Evolutionary conservation across 1,140 invertebrate species (phyloP).

Genomic region (Danaus plexippus): DNA sequence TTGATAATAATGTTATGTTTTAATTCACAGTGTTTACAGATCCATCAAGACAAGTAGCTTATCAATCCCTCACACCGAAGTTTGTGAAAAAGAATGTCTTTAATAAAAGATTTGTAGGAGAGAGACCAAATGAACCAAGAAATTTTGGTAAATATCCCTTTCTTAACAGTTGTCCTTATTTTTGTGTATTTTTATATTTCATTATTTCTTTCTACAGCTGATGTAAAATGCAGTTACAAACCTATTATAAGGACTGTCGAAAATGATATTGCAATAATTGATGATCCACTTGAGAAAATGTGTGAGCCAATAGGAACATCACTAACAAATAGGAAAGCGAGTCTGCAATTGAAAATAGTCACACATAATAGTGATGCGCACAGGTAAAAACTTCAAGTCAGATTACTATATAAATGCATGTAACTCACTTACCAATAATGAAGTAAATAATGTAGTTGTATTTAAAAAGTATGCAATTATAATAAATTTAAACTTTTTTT

Average conservation of each 20-base stretch:
- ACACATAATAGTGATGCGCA: conserved; percentile 54
- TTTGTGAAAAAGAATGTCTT: conserved; percentile 24
- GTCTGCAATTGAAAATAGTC: conserved; percentile 62
- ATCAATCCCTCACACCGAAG: conserved; percentile 32
- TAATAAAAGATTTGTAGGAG: conserved; percentile 34
- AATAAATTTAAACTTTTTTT: too few relatives aligned
- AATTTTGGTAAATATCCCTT: conserved; percentile 22
- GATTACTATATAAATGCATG: too few relatives aligned
- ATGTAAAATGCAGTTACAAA: conserved; percentile 31
- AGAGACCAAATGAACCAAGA: conserved; percentile 34
- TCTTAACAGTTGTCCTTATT: neutral
- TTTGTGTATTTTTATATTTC: neutral
- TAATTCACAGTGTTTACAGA: conserved; percentile 50
- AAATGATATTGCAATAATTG: conserved; percentile 62
- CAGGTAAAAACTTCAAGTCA: conserved; percentile 15
- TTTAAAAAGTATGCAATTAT: too few relatives aligned
- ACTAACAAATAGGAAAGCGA: conserved; percentile 46
- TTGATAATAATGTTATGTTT: conserved; percentile 10
- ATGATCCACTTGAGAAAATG: conserved; percentile 52
- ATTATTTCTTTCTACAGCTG: too few relatives aligned
- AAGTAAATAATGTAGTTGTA: too few relatives aligned
- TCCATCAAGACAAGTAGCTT: conserved; percentile 52
- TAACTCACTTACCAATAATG: too few relatives aligned
- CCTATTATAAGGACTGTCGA: conserved; percentile 57
- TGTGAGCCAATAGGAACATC: conserved; percentile 29